Evolutionary conservation across 2,797 vertebrate species (phyloP).

Genomic region (Esox masquinongy): DNA sequence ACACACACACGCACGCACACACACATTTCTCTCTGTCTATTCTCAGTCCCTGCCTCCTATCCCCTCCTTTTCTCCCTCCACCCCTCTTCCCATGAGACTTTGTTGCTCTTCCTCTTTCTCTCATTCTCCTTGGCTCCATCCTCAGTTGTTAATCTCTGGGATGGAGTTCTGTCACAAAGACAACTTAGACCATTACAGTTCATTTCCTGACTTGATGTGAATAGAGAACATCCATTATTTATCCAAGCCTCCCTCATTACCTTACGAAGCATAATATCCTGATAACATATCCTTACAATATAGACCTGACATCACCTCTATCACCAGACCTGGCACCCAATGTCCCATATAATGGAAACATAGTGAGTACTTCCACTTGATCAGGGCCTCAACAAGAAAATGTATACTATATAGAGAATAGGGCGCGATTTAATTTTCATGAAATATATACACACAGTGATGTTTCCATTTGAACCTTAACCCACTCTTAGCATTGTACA

Average conservation of each 20-base stretch:
- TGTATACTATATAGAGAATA: too few relatives aligned
- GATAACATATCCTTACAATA: neutral
- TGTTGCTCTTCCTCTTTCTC: conserved; percentile 4
- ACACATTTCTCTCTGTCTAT: too few relatives aligned
- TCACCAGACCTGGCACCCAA: neutral
- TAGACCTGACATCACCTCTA: neutral
- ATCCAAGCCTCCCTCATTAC: conserved; percentile 76
- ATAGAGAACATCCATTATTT: conserved; percentile 81
- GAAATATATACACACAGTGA: neutral
- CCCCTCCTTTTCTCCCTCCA: too few relatives aligned
- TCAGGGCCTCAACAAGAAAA: too few relatives aligned
- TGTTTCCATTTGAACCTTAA: neutral
- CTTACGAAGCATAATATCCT: conserved; percentile 28
- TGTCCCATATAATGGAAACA: too few relatives aligned
- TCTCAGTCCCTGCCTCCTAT: too few relatives aligned
- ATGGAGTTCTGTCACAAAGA: conserved; percentile 75
- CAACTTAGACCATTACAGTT: conserved; percentile 75
- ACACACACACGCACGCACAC: neutral
- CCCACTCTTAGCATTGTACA: neutral
- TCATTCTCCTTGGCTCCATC: conserved; percentile 45
- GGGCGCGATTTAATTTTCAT: too few relatives aligned
- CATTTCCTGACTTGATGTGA: conserved; percentile 81
- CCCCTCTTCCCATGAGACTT: too few relatives aligned
- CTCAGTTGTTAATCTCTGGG: conserved; percentile 74
- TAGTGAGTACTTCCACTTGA: too few relatives aligned